Evolutionary conservation across 23 tunicate genomes (phyloP).

Genomic region (Oikopleura vanhoeffeni): DNA sequence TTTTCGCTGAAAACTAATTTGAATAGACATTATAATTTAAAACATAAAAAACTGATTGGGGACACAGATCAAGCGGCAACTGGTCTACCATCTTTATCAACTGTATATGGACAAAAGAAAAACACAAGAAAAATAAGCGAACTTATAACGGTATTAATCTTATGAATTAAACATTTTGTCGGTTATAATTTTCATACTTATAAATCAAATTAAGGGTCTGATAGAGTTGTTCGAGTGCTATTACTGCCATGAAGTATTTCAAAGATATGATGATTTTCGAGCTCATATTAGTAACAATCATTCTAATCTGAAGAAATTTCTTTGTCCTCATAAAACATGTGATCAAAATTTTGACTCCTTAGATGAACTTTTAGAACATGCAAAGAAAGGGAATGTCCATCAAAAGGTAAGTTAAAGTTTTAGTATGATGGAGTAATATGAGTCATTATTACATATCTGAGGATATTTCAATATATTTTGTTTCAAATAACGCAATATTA

Average conservation of each 20-base stretch:
- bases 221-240: conserved; percentile 4
- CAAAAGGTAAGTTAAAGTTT: not conserved
- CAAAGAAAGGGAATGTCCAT: not conserved
- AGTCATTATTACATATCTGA: too few relatives aligned
- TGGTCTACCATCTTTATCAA: not conserved
- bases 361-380: not conserved
- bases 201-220: not conserved
- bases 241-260: not conserved
- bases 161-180: not conserved
- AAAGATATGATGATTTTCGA: not conserved
- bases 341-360: not conserved
- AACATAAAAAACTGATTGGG: not conserved
- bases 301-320: not conserved
- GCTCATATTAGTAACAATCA: not conserved
- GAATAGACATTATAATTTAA: not conserved
- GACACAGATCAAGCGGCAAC: not conserved
- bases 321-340: not conserved
- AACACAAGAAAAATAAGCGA: not conserved
- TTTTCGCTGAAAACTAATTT: not conserved
- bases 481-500: too few relatives aligned
- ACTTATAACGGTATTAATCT: not conserved
- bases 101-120: not conserved
- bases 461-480: too few relatives aligned
- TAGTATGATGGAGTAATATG: too few relatives aligned
- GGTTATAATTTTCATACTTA: not conserved